Percentiles rank a stretch among this genome's conserved stretches.
Evolutionary conservation across 2,888 invertebrate species (phyloP).

Genomic region (Lymantria dispar): DNA sequence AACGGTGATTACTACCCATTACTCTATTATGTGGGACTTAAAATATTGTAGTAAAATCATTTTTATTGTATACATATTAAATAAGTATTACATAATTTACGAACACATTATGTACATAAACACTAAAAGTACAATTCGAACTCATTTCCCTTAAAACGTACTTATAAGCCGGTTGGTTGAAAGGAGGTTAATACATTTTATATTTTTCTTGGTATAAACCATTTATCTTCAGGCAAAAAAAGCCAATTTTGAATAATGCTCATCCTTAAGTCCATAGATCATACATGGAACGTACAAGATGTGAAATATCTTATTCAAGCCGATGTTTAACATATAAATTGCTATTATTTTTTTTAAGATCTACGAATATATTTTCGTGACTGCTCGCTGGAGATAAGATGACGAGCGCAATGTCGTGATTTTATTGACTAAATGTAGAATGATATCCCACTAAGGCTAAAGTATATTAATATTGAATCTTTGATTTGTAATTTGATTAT

Average conservation of each 20-base stretch:
- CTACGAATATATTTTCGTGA: conserved; percentile 56
- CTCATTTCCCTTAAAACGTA: no score
- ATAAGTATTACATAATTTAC: no score
- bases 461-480: not conserved
- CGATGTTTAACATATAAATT: conserved; percentile 78
- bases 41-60: no score
- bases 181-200: no score
- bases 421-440: conserved; percentile 60
- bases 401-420: conserved; percentile 42
- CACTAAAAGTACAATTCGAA: no score
- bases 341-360: conserved; percentile 72
- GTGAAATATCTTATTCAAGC: conserved; percentile 66
- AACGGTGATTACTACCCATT: no score
- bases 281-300: conserved; percentile 51
- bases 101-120: no score
- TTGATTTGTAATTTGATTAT: no score
- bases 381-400: conserved; percentile 62
- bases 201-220: no score
- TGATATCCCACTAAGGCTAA: conserved; percentile 38
- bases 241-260: conserved; percentile 31
- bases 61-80: no score
- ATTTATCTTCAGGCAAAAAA: conserved; percentile 26
- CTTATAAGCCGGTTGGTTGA: no score
- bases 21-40: no score
- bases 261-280: conserved; percentile 39